Evolutionary conservation across 1,140 invertebrate genomes (phyloP), one percentile per base, ranked within the genome.

Genomic region (Glomeris maerens): DNA sequence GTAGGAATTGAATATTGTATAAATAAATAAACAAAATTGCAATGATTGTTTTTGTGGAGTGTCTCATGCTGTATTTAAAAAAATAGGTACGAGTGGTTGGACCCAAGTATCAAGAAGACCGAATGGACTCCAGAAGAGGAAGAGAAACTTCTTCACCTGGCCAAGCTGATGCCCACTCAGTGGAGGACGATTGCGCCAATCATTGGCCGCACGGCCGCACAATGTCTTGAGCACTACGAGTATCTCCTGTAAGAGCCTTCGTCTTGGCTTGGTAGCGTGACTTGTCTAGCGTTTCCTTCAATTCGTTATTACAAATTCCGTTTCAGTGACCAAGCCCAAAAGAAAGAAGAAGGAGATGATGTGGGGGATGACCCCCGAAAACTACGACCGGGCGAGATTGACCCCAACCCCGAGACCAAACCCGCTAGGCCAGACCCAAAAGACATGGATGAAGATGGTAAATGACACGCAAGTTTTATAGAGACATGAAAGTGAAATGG

Each of bases 121-220:
- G 96, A 99, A 77, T 99, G 96, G 96, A 96, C 91, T 40, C 74
- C 92, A 53, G 96, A 98, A 65, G 96, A 99, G 68, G 96, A 99
- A 66, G 96, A 99, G 65, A 98, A 98, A 66, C 68, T 99, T 2
- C 71, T 99, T 3, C 94, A 99, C 71, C 71, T 98, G 63, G 95
- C 94, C 27, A 98, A 99, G 69, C 70, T 99, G 36, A 98, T 99
- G 94, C 96, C 96, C 0, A 99, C 95, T 0, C 96, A 99, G 64
- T 99, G 96, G 96, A 75, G 96, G 60, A 99, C 96, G 0, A 98
- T 99, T 59, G 94, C 96, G 2, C 93, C 93, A 0, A 97, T 99
- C 54, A 93, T 99, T 63, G 96, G 96, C 21, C 75, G 96, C 50
- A 99, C 96, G 13, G 94, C 96, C 22, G 91, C 94, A 1, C 95